A percentile compares a stretch with the other conserved stretches of the same genome.
Conservation (phyloP, 2,797 vertebrate genomes). For the Astyanax mexicanus region DNA sequence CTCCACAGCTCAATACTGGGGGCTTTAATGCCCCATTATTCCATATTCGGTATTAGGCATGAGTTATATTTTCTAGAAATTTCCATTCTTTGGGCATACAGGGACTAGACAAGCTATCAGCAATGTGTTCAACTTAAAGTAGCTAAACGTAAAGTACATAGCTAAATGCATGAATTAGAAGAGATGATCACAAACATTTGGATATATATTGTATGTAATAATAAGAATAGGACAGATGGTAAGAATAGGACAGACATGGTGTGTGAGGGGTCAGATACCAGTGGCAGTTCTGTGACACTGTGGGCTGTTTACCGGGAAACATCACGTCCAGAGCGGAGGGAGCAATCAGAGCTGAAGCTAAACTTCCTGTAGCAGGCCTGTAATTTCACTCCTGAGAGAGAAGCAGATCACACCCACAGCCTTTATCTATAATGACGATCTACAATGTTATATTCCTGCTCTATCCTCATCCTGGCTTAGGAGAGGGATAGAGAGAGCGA, state of each 20-base stretch:
- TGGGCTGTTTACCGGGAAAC: constrained; percentile 46
- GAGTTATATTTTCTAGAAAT: too few species aligned
- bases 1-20: too few species aligned
- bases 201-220: too few species aligned
- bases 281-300: constrained; percentile 34
- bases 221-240: background rate
- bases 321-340: constrained; percentile 56
- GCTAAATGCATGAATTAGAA: too few species aligned
- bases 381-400: constrained; percentile 68
- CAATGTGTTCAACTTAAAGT: too few species aligned
- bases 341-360: constrained; percentile 53
- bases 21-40: too few species aligned
- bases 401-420: constrained; percentile 58
- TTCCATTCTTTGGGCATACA: too few species aligned
- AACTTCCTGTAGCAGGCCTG: constrained; percentile 66
- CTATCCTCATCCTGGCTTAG: constrained; percentile 41
- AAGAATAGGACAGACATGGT: constrained; percentile 1
- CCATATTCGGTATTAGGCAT: too few species aligned
- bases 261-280: constrained; percentile 11
- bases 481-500: constrained; percentile 23
- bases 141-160: too few species aligned
- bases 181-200: too few species aligned
- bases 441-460: constrained; percentile 66
- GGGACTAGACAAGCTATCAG: too few species aligned
- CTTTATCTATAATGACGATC: constrained; percentile 81